Evolutionary conservation across 2,797 vertebrate species (phyloP), one percentile per base, ranked within the genome.

Genomic region (Sphenodon punctatus): DNA sequence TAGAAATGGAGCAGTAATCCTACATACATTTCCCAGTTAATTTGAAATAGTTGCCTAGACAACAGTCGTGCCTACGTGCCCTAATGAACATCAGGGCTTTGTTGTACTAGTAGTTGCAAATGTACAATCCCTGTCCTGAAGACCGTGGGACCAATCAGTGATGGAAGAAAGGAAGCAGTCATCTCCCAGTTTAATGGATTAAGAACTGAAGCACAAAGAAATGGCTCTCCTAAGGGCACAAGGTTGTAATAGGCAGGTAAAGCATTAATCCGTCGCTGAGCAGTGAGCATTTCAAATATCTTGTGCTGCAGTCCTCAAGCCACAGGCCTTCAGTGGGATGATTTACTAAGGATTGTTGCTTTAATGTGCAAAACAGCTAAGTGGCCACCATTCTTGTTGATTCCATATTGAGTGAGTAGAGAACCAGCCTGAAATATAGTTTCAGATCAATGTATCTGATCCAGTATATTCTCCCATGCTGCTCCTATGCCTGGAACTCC

Each of bases 181-280:
- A 53, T 53, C 36, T 32, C 25, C 36, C 59, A 6, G 30, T 9
- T 0, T 6, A 17, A n/a, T 13, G 4, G 0, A 1, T 0, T 14
- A n/a, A 45, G 30, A 32, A 46, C 3, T 0, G 1, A 66, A 41
- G 25, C n/a, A n/a, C 23, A 23, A 43, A 12, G 59, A 0, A 0
- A 25, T 19, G 30, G 17, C 38, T 15, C 39, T 23, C 30, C 45
- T 17, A 17, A 0, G 4, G 8, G 0, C 12, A 0, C 17, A 12
- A 41, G 4, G 32, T 11, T 36, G 34, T 58, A 58, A 58, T 11
- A 34, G 55, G 55, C 5, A 58, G 19, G 22, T 5, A 20, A 6
- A 19, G 17, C 56, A 56, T 32, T 56, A 58, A 58, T 22, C 30
- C 58, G 7, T 36, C 55, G 10, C 12, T 56, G 32, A 56, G 34